These are phyloP conservation scores for Malacoraja senta DNA, from an alignment of 2,797 vertebrate species.

Conservation along the genomic window DNA sequence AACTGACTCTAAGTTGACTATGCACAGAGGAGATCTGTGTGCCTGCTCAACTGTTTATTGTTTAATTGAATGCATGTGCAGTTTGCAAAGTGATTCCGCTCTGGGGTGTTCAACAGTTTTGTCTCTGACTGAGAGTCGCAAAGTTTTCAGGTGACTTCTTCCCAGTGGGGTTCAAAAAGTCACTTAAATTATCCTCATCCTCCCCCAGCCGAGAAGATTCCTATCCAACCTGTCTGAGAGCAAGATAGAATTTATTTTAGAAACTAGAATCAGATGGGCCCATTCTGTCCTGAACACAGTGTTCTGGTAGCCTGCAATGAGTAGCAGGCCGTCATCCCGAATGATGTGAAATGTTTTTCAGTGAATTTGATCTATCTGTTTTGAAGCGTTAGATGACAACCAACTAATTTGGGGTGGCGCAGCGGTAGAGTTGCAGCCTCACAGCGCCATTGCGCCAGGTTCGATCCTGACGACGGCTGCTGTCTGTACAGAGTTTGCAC, in stretches of 20 bases:
- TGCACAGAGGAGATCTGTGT: background rate
- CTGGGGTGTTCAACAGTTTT: background rate
- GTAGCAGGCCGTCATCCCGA: background rate
- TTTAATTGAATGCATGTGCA: conserved; percentile 30
- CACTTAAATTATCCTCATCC: background rate
- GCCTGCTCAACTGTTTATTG: conserved; percentile 4
- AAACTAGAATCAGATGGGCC: too few relatives aligned
- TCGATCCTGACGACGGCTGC: too few relatives aligned
- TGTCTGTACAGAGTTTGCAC: too few relatives aligned
- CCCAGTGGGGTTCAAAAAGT: background rate
- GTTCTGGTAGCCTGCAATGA: background rate
- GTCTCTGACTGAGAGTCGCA: conserved; percentile 6
- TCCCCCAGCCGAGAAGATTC: background rate
- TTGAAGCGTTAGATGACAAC: background rate
- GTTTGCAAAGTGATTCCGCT: conserved; percentile 19
- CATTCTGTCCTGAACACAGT: background rate
- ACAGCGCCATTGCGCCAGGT: too few relatives aligned
- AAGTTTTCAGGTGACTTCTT: conserved; percentile 17
- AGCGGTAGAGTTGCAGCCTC: too few relatives aligned
- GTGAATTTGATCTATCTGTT: background rate
- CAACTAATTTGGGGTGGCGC: background rate
- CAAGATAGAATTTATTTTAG: background rate
- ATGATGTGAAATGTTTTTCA: background rate
- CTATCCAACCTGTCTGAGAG: background rate
- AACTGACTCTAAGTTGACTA: background rate